Base-by-base conservation (phyloP, 2,888 invertebrate genomes). In the Rhagonycha fulva region DNA sequence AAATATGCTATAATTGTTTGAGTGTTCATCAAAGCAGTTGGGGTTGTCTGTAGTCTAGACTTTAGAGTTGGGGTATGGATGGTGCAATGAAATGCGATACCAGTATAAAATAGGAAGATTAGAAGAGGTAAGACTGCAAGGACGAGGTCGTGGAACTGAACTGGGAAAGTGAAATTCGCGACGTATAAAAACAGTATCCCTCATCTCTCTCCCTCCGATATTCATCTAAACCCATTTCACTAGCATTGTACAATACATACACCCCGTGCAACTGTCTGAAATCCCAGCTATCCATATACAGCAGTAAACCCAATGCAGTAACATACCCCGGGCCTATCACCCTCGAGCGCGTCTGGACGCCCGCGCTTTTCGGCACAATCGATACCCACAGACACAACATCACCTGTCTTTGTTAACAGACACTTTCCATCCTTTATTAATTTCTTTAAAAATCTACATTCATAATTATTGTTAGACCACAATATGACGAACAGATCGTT, bases 311-410 rank as follows among this genome's bases (percentile, higher is more conserved):
- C 68, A 68, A 69, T 78, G 76, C 78, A 78, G 78, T 71, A 75
- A 74, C 69, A 76, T 74, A 77, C 71, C 69, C 77, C 68, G 72
- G 73, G 76, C 71, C 73, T 75, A 75, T 70, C 71, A 83, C 86
- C 86, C 87, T 87, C 88, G 87, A 87, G 88, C 87, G 86, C 86
- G 87, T 87, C 86, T 85, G 83, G 83, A 79, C 84, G 81, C 80
- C 84, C 87, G 87, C 89, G 88, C 83, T 89, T 88, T 89, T 90
- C 88, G 90, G 89, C 86, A 88, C 87, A 90, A 89, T 91, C 91
- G 90, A 91, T 91, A 89, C 81, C 80, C 85, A 86, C 88, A 90
- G 90, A 90, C 90, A 86, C 86, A 87, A 87, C 86, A 87, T 81
- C 74, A 75, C 74, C 75, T 72, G 72, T 72, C 74, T 72, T 69